phyloP scores from a whole-genome alignment of 2,888 invertebrate species.

The Coelinius sp. region DNA sequence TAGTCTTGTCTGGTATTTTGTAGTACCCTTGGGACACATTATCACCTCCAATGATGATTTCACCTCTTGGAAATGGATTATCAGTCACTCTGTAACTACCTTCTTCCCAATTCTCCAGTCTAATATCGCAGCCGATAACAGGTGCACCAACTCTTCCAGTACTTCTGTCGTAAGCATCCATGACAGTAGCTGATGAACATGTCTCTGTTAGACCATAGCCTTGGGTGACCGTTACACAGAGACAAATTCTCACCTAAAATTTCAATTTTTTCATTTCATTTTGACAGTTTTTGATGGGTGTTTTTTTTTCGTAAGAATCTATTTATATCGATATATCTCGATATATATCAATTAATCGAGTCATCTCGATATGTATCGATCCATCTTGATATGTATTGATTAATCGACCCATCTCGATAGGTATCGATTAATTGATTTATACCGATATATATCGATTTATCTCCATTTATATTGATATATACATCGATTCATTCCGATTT shows the following conservation, averaged over 20 bases:
- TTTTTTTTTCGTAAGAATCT: no score
- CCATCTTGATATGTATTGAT: no score
- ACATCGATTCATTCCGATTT: no score
- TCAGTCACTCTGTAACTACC: slow-evolving; percentile 91
- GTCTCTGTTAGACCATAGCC: slow-evolving; percentile 99
- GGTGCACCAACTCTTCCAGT: slow-evolving; percentile 93
- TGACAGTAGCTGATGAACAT: slow-evolving; percentile 91
- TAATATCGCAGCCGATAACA: slow-evolving; percentile 86
- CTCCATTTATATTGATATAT: no score
- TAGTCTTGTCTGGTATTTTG: slow-evolving; percentile 89
- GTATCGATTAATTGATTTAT: no score
- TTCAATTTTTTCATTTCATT: no score
- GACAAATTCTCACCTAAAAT: slow-evolving; percentile 90
- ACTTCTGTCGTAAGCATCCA: slow-evolving; percentile 80
- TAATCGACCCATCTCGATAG: no score
- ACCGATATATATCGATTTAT: no score
- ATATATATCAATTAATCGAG: no score
- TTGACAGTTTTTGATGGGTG: no score
- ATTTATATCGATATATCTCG: no score
- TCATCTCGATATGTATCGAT: no score
- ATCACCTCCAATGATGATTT: slow-evolving; percentile 89
- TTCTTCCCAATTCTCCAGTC: slow-evolving; percentile 94
- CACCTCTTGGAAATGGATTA: slow-evolving; percentile 88
- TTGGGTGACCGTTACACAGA: slow-evolving; percentile 91
- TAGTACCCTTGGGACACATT: slow-evolving; percentile 96